A percentile compares a stretch with the other conserved stretches of the same genome.
Conservation (phyloP, 2,888 invertebrate genomes). For the Yponomeuta sedellus region DNA sequence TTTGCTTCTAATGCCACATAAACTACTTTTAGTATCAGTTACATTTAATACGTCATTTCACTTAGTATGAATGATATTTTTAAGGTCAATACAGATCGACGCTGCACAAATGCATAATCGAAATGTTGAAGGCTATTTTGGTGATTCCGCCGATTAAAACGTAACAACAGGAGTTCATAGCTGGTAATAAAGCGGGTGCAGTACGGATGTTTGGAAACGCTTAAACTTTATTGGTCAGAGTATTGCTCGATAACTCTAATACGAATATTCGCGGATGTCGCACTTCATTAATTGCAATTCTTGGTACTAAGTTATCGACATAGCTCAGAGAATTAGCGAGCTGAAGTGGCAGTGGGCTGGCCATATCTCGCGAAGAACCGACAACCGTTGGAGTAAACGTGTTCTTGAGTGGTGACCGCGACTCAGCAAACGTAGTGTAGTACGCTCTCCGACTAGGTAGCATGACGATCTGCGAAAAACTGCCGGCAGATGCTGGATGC, state of each 20-base stretch:
- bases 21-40: not conserved
- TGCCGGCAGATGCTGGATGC: too few species aligned
- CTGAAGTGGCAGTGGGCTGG: too few species aligned
- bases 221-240: constrained; percentile 62
- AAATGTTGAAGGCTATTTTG: constrained; percentile 52
- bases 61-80: too few species aligned
- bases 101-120: not conserved
- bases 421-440: too few species aligned
- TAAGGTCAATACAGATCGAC: not conserved
- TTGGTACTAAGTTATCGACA: not conserved
- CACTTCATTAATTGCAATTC: constrained; percentile 10
- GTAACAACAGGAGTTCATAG: constrained; percentile 52
- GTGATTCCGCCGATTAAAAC: constrained; percentile 70
- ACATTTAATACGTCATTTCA: not conserved
- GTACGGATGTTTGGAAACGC: constrained; percentile 74
- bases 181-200: constrained; percentile 57
- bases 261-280: constrained; percentile 31
- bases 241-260: constrained; percentile 68
- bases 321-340: too few species aligned
- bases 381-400: too few species aligned
- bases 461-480: too few species aligned
- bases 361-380: too few species aligned
- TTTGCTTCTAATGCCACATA: too few species aligned
- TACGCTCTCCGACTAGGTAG: too few species aligned
- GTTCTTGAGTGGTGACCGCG: too few species aligned